A percentile compares a stretch with the other conserved stretches of the same genome.
These are phyloP conservation scores for Sarotherodon lohbergeri DNA, from an alignment of 2,113 vertebrate genomes.

Conservation along the genomic window DNA sequence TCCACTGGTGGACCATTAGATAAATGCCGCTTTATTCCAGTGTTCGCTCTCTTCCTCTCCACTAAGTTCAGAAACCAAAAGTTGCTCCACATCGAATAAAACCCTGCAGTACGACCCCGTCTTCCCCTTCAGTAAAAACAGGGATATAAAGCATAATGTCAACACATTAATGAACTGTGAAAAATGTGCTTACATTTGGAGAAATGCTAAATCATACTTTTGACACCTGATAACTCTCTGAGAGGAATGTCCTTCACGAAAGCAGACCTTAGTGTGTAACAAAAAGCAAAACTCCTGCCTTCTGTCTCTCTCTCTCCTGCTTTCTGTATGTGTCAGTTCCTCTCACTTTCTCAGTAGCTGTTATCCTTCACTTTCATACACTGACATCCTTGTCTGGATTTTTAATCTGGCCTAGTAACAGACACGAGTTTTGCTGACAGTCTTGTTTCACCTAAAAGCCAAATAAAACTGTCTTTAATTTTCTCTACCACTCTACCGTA, in stretches of 20 bases:
- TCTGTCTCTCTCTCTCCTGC: not conserved
- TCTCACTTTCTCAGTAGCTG: not conserved
- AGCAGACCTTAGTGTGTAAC: not conserved
- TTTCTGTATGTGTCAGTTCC: not conserved
- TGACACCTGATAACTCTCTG: not conserved
- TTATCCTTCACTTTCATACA: constrained; percentile 5
- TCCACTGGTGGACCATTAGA: not conserved
- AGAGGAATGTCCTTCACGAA: not conserved
- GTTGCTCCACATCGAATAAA: not conserved
- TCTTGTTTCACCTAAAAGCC: constrained; percentile 39
- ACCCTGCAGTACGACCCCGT: not conserved
- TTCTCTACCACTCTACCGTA: constrained; percentile 5
- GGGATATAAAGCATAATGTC: not conserved
- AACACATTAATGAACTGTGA: not conserved
- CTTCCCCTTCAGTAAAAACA: not conserved
- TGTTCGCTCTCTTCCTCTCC: not conserved
- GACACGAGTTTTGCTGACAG: constrained; percentile 28
- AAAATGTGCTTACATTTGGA: not conserved
- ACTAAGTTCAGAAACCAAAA: not conserved
- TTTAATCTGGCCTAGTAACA: constrained; percentile 29
- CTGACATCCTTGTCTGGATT: constrained; percentile 8
- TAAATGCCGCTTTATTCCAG: not conserved
- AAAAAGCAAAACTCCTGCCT: not conserved
- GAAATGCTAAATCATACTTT: not conserved
- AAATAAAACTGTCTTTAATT: constrained; percentile 54